Conservation (phyloP, 2,888 invertebrate genomes). For the Mermis nigrescens region DNA sequence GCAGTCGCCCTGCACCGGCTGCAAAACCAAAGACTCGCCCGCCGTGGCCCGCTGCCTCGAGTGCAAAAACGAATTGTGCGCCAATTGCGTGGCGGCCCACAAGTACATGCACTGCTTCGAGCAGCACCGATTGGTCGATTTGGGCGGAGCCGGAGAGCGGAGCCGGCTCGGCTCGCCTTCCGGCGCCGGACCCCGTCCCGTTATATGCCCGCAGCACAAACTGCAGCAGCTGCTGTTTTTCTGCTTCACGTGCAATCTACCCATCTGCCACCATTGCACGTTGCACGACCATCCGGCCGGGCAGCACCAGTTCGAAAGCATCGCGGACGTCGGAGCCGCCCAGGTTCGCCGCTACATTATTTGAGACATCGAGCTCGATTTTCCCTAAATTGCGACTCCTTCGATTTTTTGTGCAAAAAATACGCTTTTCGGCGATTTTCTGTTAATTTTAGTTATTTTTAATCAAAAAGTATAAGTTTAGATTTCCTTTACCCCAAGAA, state of each 20-base stretch:
- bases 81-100: conserved; percentile 93
- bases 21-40: conserved; percentile 79
- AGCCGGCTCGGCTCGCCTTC: not conserved
- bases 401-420: too few relatives aligned
- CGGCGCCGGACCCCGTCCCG: conserved; percentile 22
- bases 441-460: too few relatives aligned
- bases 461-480: too few relatives aligned
- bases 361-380: too few relatives aligned
- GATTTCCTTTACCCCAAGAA: too few relatives aligned
- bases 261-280: conserved; percentile 87
- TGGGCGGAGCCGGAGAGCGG: conserved; percentile 13
- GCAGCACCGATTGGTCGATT: conserved; percentile 35
- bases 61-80: conserved; percentile 84
- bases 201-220: conserved; percentile 69
- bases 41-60: conserved; percentile 88
- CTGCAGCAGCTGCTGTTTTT: conserved; percentile 74
- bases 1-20: conserved; percentile 58
- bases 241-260: conserved; percentile 74
- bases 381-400: too few relatives aligned
- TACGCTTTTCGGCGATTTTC: too few relatives aligned
- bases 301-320: conserved; percentile 4
- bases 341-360: too few relatives aligned
- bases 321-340: not conserved
- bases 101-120: conserved; percentile 98
- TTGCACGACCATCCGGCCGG: conserved; percentile 55